A percentile compares a stretch with the other conserved stretches of the same genome.
phyloP scores from a whole-genome alignment of 30 jellyfish, hydroid and myxozoan species.

The Mastigias papua region DNA sequence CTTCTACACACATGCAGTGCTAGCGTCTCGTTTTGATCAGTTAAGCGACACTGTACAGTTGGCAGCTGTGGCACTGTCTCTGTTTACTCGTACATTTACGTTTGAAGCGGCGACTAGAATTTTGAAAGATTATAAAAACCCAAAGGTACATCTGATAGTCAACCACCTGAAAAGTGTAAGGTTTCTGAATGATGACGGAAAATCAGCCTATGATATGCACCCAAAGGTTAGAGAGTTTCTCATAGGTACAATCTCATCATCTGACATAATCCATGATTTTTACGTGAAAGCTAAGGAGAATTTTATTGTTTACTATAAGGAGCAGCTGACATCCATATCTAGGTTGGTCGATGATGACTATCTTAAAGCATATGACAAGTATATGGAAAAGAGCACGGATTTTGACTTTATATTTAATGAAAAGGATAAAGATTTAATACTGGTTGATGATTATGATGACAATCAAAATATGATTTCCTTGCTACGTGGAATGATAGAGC shows the following conservation, averaged over 20 bases:
- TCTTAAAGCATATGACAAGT: constrained; percentile 2
- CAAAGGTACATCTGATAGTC: constrained; percentile 4
- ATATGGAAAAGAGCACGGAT: constrained; percentile 29
- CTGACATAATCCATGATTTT: not conserved
- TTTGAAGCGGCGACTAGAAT: constrained; percentile 18
- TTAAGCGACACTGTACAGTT: constrained; percentile 54
- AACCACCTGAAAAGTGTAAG: constrained; percentile 20
- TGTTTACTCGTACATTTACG: constrained; percentile 43
- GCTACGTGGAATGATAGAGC: constrained; percentile 18
- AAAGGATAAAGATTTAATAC: constrained; percentile 15
- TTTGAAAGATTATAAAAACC: not conserved
- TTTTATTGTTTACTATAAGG: constrained; percentile 27
- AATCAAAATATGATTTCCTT: constrained; percentile 24
- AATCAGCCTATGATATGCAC: constrained; percentile 51
- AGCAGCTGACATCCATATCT: constrained; percentile 11
- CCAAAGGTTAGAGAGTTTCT: constrained; percentile 68
- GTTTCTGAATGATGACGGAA: constrained; percentile 6
- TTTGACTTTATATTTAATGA: constrained; percentile 36
- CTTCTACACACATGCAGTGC: constrained; percentile 35
- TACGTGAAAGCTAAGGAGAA: constrained; percentile 15
- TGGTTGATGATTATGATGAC: constrained; percentile 37
- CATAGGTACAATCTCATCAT: not conserved
- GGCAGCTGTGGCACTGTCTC: constrained; percentile 58
- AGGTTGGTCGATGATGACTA: constrained; percentile 42
- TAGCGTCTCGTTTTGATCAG: constrained; percentile 32